Evolutionary conservation across 2,113 vertebrate genomes (phyloP).

Genomic region (Oryzias melastigma): DNA sequence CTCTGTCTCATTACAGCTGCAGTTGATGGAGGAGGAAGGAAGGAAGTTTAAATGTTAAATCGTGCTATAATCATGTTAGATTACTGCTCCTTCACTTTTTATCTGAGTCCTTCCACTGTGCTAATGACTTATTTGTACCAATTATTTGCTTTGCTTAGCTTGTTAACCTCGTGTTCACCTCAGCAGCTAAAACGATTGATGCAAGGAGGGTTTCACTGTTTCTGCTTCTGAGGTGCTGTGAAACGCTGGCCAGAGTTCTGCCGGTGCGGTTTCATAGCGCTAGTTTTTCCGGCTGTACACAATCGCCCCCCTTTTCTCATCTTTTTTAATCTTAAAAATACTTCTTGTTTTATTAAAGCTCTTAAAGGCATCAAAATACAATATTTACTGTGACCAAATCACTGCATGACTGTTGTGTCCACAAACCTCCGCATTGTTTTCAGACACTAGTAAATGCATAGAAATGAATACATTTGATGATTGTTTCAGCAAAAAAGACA

Average conservation of each 20-base stretch:
- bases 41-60: conserved; percentile 58
- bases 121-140: conserved; percentile 82
- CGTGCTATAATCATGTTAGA: conserved; percentile 73
- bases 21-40: conserved; percentile 69
- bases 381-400: no score
- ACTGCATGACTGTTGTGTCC: no score
- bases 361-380: no score
- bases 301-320: no score
- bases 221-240: conserved; percentile 8
- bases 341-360: no score
- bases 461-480: no score
- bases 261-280: neutral
- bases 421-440: no score
- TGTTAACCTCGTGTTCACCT: conserved; percentile 72
- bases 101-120: conserved; percentile 67
- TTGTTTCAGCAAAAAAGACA: no score
- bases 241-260: conserved; percentile 10
- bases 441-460: no score
- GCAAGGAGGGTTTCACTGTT: conserved; percentile 27
- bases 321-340: no score
- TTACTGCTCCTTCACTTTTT: conserved; percentile 78
- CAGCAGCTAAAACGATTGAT: conserved; percentile 59
- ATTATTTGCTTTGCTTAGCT: conserved; percentile 80
- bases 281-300: neutral
- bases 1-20: conserved; percentile 53